Evolutionary conservation across 1,140 invertebrate species (phyloP).

Genomic region (Cyrtorhinus lividipennis): DNA sequence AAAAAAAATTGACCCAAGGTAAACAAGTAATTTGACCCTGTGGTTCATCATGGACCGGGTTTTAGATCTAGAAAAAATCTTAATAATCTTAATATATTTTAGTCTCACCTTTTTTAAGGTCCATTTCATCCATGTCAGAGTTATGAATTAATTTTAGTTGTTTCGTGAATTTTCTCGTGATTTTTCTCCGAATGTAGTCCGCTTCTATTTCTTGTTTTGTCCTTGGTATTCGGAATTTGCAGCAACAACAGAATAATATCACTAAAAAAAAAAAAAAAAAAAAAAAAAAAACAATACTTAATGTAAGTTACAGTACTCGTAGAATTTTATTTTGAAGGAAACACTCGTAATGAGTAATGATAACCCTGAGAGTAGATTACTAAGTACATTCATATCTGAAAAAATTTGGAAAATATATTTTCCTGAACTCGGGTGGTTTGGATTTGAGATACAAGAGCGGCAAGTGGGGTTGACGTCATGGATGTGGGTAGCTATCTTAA

Average conservation of each 20-base stretch:
- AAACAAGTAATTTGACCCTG: background rate
- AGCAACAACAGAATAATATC: conserved; percentile 70
- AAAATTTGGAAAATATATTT: too few relatives aligned
- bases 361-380: background rate
- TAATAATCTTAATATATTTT: too few relatives aligned
- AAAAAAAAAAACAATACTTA: background rate
- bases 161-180: conserved; percentile 65
- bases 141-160: conserved; percentile 67
- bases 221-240: conserved; percentile 70
- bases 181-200: conserved; percentile 67
- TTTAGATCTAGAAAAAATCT: too few relatives aligned
- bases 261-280: conserved; percentile 27
- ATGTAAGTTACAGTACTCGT: background rate
- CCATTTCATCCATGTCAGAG: conserved; percentile 70
- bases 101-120: conserved; percentile 56
- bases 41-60: too few relatives aligned
- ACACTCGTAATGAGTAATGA: background rate
- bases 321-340: background rate
- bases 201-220: conserved; percentile 89
- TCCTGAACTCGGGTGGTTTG: too few relatives aligned
- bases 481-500: too few relatives aligned
- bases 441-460: too few relatives aligned
- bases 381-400: background rate
- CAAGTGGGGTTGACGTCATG: too few relatives aligned
- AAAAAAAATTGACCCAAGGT: conserved; percentile 13